Evolutionary conservation across 1,140 invertebrate species (phyloP), one percentile per base, ranked within the genome.

Genomic region (Proales similis): DNA sequence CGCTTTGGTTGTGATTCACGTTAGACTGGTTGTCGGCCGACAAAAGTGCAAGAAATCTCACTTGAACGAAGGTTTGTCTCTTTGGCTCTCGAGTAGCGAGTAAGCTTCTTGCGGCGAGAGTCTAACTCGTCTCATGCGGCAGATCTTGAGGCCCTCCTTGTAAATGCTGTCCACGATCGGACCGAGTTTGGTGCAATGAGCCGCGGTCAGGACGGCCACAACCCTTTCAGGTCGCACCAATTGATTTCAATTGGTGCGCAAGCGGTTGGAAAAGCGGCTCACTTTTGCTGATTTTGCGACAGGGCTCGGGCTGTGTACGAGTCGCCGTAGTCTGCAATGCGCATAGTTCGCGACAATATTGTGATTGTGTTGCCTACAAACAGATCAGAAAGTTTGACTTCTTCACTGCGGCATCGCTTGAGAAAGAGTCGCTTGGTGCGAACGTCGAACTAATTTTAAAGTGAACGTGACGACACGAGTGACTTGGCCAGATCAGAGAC

Each of bases 311-410:
- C 27, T 14, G 73, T 75, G 57, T 65, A 71, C 26, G 66, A 81
- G 76, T 89, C 85, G 2, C 81, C 86, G 77, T 84, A 89, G 74
- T 85, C 84, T 24, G 81, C 79, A 48, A 90, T 82, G 70, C 83
- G 85, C 36, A 90, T 82, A 65, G 84, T 80, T 39, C 87, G 75
- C 4, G 85, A 84, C 68, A 86, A 83, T 67, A 91, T 82, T 64
- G 82, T 84, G 3, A 90, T 75, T 17, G 82, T 82, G 61, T 83
- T 83, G 6, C 86, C 86, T 45, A 89, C 77, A 70, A 83, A 87
- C 68, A 91, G 81, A 73, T 85, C 83, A 24, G 81, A 80, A 17
- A 82, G 70, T 11, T 76, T 74, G 12, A 90, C 70, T 6, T 64
- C 64, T 29, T 81, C 82, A 29, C 84, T 82, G 74, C 82, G 82